Base-by-base conservation (phyloP, 2,888 invertebrate genomes). In the Cheilosia impressa region DNA sequence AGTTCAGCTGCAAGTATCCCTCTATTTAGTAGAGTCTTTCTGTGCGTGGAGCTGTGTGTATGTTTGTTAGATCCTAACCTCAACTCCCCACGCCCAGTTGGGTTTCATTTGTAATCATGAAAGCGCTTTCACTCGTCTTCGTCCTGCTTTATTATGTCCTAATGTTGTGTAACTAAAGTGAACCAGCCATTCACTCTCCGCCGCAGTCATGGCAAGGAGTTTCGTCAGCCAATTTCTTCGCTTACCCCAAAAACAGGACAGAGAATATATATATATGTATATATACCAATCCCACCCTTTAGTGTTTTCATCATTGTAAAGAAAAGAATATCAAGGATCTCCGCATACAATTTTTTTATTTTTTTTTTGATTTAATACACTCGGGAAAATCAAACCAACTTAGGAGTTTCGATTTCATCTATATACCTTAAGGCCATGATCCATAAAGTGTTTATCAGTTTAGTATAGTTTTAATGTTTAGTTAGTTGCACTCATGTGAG, bases 151-250 rank as follows among this genome's bases (percentile, higher is more conserved):
- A 81, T 80, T 77, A 69, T 84, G 71, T 81, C 80, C 72, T 75
- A 72, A 79, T 80, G 77, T 79, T 78, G 87, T 76, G 79, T 79
- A 80, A 84, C 85, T 62, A 87, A 87, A 89, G 88, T 88, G 90
- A 88, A 89, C 88, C 57, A 63, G 88, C 88, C 85, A 80, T 68
- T 79, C 79, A 63, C 15, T 60, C 53, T 62, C 76, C 55, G 63
- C 27, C 43, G 60, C 34, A 57, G 65, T 75, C 80, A 60, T 55
- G 69, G 65, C 65, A 75, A 43, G 55, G 66, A 76, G 55, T 71
- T 66, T 80, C 55, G 72, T 81, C 85, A 81, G 76, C 76, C 85
- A 81, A 76, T 85, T 81, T 72, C 55, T 65, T 80, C 58, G 5
- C 43, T 65, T 71, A 63, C 80, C 75, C 84, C 71, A 79, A 82